Percentiles rank a stretch among this genome's conserved stretches.
Evolutionary conservation across 2,888 invertebrate species (phyloP).

Genomic region (Cactoblastis cactorum): DNA sequence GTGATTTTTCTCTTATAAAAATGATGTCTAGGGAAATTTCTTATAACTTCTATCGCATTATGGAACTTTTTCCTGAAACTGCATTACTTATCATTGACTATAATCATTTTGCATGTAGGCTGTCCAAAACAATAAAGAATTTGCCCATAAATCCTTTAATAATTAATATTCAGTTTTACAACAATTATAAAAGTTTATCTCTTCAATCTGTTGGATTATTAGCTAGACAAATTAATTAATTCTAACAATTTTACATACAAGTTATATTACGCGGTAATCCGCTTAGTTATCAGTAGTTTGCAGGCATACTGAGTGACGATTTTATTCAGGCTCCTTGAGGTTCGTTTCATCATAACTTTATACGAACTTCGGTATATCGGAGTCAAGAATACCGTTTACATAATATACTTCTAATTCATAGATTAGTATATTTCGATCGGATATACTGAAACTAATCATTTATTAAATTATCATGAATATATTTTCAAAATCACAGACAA

Average conservation of each 20-base stretch:
- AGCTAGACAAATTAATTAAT: background rate
- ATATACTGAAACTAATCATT: background rate
- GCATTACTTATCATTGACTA: too few species aligned
- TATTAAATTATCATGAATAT: too few species aligned
- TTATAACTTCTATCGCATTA: too few species aligned
- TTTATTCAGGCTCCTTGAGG: slow-evolving; percentile 1
- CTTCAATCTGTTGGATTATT: background rate
- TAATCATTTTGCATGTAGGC: too few species aligned
- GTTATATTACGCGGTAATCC: slow-evolving; percentile 7
- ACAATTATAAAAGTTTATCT: background rate
- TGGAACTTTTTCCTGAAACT: too few species aligned
- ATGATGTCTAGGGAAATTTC: too few species aligned
- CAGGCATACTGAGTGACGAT: background rate
- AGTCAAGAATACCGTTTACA: background rate
- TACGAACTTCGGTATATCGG: background rate
- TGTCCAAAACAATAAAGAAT: too few species aligned
- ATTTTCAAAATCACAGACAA: too few species aligned
- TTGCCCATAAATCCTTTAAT: too few species aligned
- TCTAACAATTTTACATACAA: background rate
- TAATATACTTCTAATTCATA: too few species aligned
- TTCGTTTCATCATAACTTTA: background rate
- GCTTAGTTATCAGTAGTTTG: slow-evolving; percentile 11
- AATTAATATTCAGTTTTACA: background rate
- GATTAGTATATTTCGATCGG: background rate
- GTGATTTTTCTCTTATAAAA: too few species aligned